Conservation (phyloP, 2,113 vertebrate species). For the Heterocephalus glaber region DNA sequence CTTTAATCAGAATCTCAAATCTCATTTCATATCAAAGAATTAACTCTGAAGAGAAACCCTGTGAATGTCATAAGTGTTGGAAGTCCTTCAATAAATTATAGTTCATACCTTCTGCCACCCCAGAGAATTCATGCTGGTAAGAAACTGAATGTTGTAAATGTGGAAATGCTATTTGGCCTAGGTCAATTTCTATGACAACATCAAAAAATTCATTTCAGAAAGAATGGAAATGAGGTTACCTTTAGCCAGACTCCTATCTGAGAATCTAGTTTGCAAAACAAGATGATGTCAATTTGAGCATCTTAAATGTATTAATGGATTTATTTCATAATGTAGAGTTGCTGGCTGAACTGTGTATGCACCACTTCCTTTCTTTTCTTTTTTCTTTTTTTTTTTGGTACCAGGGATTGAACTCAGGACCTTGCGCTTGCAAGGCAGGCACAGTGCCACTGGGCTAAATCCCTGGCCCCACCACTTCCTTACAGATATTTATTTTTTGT, state of each 20-base stretch:
- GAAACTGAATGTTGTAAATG: neutral
- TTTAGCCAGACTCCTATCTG: neutral
- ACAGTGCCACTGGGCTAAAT: no score
- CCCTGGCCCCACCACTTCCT: no score
- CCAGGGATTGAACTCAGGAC: no score
- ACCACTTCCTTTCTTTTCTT: neutral
- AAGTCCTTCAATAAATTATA: neutral
- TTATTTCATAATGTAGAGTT: neutral
- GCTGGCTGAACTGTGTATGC: neutral
- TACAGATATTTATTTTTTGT: neutral
- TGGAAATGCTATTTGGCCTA: neutral
- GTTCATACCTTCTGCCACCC: neutral
- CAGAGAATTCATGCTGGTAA: neutral
- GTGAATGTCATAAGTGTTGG: neutral
- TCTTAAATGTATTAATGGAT: neutral
- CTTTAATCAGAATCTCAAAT: slow-evolving; percentile 5
- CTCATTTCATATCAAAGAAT: slow-evolving; percentile 10
- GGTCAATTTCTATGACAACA: neutral
- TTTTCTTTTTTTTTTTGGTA: no score
- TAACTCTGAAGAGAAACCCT: neutral
- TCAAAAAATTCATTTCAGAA: neutral
- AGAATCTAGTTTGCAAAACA: neutral
- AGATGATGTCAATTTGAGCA: neutral
- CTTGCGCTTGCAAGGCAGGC: no score
- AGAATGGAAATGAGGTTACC: neutral